Percentiles rank a stretch among this genome's conserved stretches.
These are phyloP conservation scores for Protodeltote pygarga DNA, from an alignment of 2,888 invertebrate genomes.

Conservation along the genomic window DNA sequence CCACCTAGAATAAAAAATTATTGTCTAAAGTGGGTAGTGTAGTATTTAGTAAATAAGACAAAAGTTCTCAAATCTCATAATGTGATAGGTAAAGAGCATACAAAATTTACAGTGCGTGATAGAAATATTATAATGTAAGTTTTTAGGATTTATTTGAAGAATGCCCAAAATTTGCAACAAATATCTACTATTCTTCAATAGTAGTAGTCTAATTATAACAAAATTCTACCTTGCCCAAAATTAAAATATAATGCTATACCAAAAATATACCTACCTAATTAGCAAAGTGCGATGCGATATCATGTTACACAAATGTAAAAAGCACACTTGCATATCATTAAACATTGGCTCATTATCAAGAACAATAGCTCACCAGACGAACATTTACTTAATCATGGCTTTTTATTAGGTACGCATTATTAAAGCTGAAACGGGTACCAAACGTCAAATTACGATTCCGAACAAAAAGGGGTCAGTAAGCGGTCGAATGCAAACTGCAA, in stretches of 20 bases:
- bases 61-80: too few relatives aligned
- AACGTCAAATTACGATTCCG: conserved; percentile 73
- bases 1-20: too few relatives aligned
- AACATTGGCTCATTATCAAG: conserved; percentile 69
- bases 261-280: conserved; percentile 33
- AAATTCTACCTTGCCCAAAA: neutral
- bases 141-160: too few relatives aligned
- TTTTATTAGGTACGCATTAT: conserved; percentile 76
- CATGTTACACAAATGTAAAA: conserved; percentile 61
- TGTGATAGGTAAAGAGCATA: too few relatives aligned
- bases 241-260: neutral
- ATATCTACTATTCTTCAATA: too few relatives aligned
- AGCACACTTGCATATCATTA: conserved; percentile 61
- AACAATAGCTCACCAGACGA: conserved; percentile 74
- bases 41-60: too few relatives aligned
- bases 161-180: too few relatives aligned
- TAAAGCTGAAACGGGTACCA: conserved; percentile 71
- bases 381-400: conserved; percentile 77
- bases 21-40: too few relatives aligned
- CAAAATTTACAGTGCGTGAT: too few relatives aligned
- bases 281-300: conserved; percentile 52
- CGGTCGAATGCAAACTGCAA: conserved; percentile 73
- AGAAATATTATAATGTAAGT: too few relatives aligned
- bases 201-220: too few relatives aligned
- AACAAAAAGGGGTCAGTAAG: conserved; percentile 73